Conservation (phyloP, 1,140 invertebrate genomes). For the Micrasema longulum region DNA sequence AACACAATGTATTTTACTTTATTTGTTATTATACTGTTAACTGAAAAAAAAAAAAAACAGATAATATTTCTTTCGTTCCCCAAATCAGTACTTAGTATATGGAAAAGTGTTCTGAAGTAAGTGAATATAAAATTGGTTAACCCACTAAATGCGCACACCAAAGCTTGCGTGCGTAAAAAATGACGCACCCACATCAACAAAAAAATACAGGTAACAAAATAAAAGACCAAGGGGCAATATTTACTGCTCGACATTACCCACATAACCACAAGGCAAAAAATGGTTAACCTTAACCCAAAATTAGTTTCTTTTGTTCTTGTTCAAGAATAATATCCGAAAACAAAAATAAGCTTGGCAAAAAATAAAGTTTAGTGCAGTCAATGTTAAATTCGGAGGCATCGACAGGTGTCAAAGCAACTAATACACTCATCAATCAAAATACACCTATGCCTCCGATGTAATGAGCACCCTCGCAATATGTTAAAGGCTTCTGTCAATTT, state of each 20-base stretch:
- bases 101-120: no score
- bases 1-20: no score
- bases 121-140: no score
- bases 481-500: constrained; percentile 17
- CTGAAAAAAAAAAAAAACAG: no score
- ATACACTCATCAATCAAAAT: constrained; percentile 39
- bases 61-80: no score
- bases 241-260: background rate
- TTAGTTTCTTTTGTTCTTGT: background rate
- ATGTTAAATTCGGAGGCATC: constrained; percentile 33
- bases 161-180: background rate
- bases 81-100: no score
- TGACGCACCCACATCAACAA: background rate
- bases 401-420: constrained; percentile 43
- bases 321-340: constrained; percentile 1
- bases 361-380: constrained; percentile 19
- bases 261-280: constrained; percentile 19
- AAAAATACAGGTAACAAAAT: background rate
- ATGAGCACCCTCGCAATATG: constrained; percentile 8
- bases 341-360: constrained; percentile 23
- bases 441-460: background rate
- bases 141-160: no score
- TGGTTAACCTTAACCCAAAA: constrained; percentile 6
- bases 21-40: no score
- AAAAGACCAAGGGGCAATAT: no score